Evolutionary conservation across 1,140 invertebrate genomes (phyloP).

Genomic region (Leptopilina clavipes): DNA sequence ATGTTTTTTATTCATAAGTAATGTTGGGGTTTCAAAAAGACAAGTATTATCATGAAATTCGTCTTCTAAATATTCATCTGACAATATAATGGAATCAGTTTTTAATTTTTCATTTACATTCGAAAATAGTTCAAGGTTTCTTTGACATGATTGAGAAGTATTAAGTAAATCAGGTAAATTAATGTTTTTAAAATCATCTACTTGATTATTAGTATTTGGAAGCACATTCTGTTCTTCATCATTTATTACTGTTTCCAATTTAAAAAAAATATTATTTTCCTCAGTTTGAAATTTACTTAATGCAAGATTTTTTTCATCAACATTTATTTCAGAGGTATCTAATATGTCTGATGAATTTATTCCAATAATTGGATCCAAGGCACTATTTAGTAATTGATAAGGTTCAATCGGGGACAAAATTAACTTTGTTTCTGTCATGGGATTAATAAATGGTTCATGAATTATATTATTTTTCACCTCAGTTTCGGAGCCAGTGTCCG

Average conservation of each 20-base stretch:
- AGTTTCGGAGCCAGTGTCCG: constrained; percentile 84
- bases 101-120: constrained; percentile 40
- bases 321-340: background rate
- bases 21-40: background rate
- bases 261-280: background rate
- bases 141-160: constrained; percentile 61
- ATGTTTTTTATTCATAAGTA: background rate
- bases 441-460: constrained; percentile 41
- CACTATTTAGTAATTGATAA: background rate
- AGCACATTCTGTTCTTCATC: constrained; percentile 47
- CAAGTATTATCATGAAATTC: background rate
- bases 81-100: constrained; percentile 45
- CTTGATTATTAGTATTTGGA: constrained; percentile 47
- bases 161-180: constrained; percentile 66
- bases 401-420: background rate
- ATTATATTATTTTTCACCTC: constrained; percentile 78
- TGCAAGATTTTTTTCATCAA: background rate
- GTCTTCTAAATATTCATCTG: background rate
- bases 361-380: background rate
- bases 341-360: background rate
- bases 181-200: constrained; percentile 39
- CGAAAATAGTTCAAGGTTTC: constrained; percentile 46
- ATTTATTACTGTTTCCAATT: background rate
- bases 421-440: constrained; percentile 1
- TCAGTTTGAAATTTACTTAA: constrained; percentile 4